A percentile compares a stretch with the other conserved stretches of the same genome.
Evolutionary conservation across 2,888 invertebrate species (phyloP).

Genomic region (Incurvaria masculella): DNA sequence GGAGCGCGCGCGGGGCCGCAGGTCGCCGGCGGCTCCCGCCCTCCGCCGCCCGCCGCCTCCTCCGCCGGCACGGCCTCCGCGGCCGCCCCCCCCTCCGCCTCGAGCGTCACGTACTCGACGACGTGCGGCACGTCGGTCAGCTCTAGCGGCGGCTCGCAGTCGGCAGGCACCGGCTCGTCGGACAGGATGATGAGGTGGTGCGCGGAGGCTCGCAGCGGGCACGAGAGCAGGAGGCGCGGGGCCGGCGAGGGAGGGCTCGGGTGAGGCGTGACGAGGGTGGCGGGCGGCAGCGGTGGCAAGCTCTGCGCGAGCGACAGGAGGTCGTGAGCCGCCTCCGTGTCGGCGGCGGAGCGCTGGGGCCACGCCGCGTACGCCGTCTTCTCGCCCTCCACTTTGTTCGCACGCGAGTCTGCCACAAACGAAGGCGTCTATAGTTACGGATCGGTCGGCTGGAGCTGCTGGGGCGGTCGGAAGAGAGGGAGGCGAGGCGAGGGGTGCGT

Average conservation of each 20-base stretch:
- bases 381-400: slow-evolving; percentile 38
- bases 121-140: slow-evolving; percentile 24
- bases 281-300: slow-evolving; percentile 70
- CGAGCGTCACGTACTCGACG: slow-evolving; percentile 19
- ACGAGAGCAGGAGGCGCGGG: slow-evolving; percentile 50
- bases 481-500: neutral
- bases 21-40: slow-evolving; percentile 19
- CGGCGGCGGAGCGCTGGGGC: slow-evolving; percentile 69
- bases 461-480: neutral
- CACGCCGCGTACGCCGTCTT: slow-evolving; percentile 32
- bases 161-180: slow-evolving; percentile 27
- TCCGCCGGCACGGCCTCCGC: slow-evolving; percentile 48
- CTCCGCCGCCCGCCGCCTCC: slow-evolving; percentile 20
- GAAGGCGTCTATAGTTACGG: neutral
- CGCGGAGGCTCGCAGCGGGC: slow-evolving; percentile 65
- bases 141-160: slow-evolving; percentile 14
- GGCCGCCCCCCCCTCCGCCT: slow-evolving; percentile 23
- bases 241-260: slow-evolving; percentile 47
- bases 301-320: slow-evolving; percentile 73
- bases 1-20: slow-evolving; percentile 11
- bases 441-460: slow-evolving; percentile 1
- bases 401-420: slow-evolving; percentile 20
- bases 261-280: slow-evolving; percentile 63
- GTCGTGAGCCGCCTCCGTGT: slow-evolving; percentile 88
- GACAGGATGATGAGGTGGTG: slow-evolving; percentile 37